Base-by-base conservation (phyloP, 2,888 invertebrate genomes). In the Fragum fragum region DNA sequence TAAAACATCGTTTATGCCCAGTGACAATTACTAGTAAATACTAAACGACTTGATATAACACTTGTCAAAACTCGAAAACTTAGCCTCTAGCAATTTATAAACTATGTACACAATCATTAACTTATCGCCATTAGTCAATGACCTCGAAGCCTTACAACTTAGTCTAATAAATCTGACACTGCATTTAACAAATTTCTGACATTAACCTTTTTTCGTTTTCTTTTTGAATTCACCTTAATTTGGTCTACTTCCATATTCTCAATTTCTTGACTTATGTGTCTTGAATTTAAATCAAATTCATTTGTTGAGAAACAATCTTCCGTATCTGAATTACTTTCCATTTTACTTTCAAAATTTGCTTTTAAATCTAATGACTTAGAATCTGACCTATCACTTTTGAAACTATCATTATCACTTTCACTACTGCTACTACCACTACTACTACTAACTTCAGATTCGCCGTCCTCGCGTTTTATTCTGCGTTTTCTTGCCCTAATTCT, bases 401-500 rank as follows among this genome's bases (percentile, higher is more conserved):
- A n/a, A n/a, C n/a, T 42, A 26, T 42, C 11, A 42, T 32, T 18
- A 61, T n/a, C n/a, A 32, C 32, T 61, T 18, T n/a, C n/a, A 32
- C 32, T 32, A n/a, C 32, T 32, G n/a, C 32, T 32, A 16, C 32
- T 32, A 61, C 61, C 32, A 18, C 29, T 32, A 32, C 68, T 68
- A 47, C 39, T 39, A 63, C n/a, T 63, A 36, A 39, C 21, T 36
- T 63, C n/a, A 28, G 26, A 26, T n/a, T 61, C 32, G 32, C 61
- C 61, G 11, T 68, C 21, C 47, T 68, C 68, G 1, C 21, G 39
- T 23, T 68, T 47, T 16, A 68, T 5, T 68, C 68, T 68, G 26
- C 68, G 42, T 28, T 52, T 70, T 26, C 53, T 29, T 16, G 47
- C 52, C 29, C 29, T 70, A 28, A 70, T 52, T 16, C 70, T 23